Conservation (phyloP, 2,797 vertebrate genomes). For the Halcyon chelicuti region DNA sequence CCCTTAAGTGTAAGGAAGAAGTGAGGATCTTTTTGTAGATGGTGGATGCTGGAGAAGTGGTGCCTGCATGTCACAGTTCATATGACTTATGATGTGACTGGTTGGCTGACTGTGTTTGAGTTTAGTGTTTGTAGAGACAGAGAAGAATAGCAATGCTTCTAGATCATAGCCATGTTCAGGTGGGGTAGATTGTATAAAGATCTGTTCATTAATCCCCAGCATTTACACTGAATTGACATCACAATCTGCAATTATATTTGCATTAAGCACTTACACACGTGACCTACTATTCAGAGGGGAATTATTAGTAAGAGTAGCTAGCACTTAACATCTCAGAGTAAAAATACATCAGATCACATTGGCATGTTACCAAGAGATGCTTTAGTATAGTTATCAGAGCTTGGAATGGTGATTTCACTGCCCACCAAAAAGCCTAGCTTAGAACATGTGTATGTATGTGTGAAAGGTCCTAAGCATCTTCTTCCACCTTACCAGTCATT, state of each 20-base stretch:
- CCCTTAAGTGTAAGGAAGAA: not conserved
- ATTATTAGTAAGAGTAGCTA: not conserved
- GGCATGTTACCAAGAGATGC: not conserved
- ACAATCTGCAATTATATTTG: not conserved
- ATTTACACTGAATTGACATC: not conserved
- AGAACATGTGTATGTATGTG: not conserved
- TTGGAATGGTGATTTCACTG: not conserved
- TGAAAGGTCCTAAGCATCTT: not conserved
- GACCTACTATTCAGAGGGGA: not conserved
- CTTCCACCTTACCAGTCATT: not conserved
- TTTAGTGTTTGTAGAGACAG: not conserved
- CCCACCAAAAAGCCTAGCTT: not conserved
- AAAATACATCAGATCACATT: not conserved
- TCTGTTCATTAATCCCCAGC: not conserved
- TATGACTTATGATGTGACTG: too few relatives aligned
- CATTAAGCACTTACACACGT: not conserved
- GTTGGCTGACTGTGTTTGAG: not conserved
- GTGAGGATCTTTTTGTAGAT: not conserved
- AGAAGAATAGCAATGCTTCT: fast-evolving
- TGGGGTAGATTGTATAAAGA: not conserved
- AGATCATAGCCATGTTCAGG: not conserved
- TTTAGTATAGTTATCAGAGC: not conserved
- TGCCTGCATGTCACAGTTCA: not conserved
- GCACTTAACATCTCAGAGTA: not conserved
- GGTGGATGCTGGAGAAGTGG: not conserved